A percentile compares a stretch with the other conserved stretches of the same genome.
Conservation (phyloP, 2,797 vertebrate species). For the Coreius guichenoti region DNA sequence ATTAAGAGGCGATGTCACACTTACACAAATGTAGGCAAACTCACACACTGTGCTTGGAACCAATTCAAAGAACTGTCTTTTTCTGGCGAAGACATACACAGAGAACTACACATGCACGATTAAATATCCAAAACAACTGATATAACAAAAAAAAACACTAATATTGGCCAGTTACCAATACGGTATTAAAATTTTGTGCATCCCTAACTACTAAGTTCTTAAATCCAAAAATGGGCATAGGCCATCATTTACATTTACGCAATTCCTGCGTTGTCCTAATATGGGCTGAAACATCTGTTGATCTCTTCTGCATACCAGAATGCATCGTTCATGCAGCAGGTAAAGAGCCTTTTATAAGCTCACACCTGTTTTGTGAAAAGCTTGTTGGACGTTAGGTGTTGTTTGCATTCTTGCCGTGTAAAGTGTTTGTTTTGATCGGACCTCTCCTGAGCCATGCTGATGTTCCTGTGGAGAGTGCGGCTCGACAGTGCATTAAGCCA, state of each 20-base stretch:
- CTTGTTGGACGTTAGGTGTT: constrained; percentile 68
- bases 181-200: not conserved
- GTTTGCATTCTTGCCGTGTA: constrained; percentile 72
- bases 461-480: constrained; percentile 65
- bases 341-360: constrained; percentile 61
- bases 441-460: constrained; percentile 64
- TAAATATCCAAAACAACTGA: not conserved
- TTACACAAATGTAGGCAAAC: not conserved
- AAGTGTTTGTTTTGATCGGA: constrained; percentile 78
- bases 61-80: not conserved
- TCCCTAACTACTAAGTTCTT: not conserved
- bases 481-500: constrained; percentile 57
- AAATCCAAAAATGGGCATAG: not conserved
- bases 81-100: not conserved
- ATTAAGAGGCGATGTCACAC: not conserved
- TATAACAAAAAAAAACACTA: not conserved
- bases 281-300: constrained; percentile 68
- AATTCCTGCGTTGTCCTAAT: constrained; percentile 65
- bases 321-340: constrained; percentile 56
- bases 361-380: constrained; percentile 78
- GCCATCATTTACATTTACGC: constrained; percentile 22
- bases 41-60: not conserved
- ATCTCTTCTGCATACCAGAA: constrained; percentile 62
- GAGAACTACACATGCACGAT: not conserved
- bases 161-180: not conserved